Conservation (phyloP, 2,113 vertebrate genomes). For the Hemiscyllium ocellatum region DNA sequence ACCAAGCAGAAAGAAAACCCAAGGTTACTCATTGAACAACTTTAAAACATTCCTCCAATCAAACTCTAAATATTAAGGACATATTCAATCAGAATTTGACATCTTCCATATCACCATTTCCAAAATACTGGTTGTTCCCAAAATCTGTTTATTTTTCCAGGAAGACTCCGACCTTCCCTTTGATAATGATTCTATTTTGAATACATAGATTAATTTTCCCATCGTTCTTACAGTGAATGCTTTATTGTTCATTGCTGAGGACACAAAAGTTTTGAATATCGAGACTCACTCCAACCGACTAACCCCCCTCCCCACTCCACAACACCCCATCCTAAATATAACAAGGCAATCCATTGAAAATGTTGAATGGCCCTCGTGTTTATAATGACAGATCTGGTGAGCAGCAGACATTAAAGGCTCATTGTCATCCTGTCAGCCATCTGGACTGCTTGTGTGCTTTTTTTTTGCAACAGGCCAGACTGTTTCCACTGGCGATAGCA, state of each 20-base stretch:
- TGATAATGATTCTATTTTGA: neutral
- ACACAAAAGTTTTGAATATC: neutral
- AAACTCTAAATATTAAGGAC: neutral
- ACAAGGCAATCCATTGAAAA: constrained; percentile 19
- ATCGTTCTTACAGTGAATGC: neutral
- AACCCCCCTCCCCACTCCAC: neutral
- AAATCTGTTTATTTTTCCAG: neutral
- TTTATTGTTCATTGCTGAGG: neutral
- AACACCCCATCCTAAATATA: neutral
- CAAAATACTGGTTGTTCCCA: neutral
- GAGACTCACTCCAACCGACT: no score
- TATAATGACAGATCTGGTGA: constrained; percentile 9
- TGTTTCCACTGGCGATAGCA: neutral
- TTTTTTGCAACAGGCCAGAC: constrained; percentile 8
- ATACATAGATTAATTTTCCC: neutral
- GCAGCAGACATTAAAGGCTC: neutral
- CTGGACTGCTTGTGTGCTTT: constrained; percentile 23
- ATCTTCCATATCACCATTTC: neutral
- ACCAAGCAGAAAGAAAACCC: neutral
- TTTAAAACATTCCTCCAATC: neutral
- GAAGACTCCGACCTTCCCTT: neutral
- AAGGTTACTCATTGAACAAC: neutral
- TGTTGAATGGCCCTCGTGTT: neutral
- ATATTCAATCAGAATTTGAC: neutral
- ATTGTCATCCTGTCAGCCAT: constrained; percentile 28